Evolutionary conservation across 2,888 invertebrate species (phyloP).

Genomic region (Stenodera caucasica): DNA sequence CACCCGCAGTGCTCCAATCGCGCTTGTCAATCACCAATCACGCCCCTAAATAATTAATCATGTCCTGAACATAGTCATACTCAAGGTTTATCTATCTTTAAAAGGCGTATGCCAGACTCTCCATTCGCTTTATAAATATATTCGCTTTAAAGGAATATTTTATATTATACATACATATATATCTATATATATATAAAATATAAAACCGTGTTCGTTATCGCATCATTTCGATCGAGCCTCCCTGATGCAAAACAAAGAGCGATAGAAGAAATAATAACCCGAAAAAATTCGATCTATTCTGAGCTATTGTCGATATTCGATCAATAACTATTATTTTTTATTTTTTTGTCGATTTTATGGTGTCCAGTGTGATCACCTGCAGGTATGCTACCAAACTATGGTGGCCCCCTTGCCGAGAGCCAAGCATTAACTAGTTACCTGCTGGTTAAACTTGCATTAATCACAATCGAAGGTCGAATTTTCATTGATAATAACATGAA

Average conservation of each 20-base stretch:
- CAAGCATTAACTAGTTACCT: constrained; percentile 48
- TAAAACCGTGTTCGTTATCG: neutral
- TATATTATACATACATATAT: too few relatives aligned
- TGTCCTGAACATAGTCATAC: constrained; percentile 44
- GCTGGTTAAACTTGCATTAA: constrained; percentile 38
- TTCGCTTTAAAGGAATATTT: constrained; percentile 1
- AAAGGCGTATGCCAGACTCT: constrained; percentile 27
- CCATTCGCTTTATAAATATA: constrained; percentile 18
- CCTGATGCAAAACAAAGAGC: constrained; percentile 3
- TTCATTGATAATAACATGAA: constrained; percentile 2
- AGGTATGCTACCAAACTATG: constrained; percentile 50
- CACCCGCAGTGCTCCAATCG: constrained; percentile 55
- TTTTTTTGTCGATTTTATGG: constrained; percentile 24
- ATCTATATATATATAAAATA: too few relatives aligned
- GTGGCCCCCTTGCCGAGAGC: constrained; percentile 46
- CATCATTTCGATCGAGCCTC: neutral
- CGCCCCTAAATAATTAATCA: constrained; percentile 56
- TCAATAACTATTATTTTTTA: neutral
- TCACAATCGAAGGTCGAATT: constrained; percentile 29
- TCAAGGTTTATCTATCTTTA: constrained; percentile 23
- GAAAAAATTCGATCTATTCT: neutral
- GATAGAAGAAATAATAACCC: neutral
- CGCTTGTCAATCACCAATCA: constrained; percentile 55
- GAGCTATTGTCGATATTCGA: neutral
- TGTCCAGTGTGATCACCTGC: constrained; percentile 49